Conservation (phyloP, 2,797 vertebrate species). For the Fistularia tabacaria region DNA sequence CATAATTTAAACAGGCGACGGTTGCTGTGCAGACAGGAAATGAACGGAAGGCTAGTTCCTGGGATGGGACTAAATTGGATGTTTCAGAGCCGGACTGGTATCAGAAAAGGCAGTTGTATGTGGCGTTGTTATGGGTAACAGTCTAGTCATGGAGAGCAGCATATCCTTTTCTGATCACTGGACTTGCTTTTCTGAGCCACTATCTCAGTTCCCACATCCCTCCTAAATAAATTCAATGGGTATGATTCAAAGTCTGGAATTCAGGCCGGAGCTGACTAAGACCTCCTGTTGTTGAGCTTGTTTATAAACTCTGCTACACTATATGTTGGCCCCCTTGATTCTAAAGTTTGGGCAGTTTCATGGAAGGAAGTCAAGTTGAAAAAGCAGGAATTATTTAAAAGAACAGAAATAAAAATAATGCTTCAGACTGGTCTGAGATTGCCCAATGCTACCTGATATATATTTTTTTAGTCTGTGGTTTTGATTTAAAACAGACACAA, state of each 20-base stretch:
- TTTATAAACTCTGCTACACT: constrained; percentile 60
- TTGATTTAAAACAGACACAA: constrained; percentile 75
- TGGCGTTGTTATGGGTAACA: constrained; percentile 86
- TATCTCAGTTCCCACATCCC: constrained; percentile 77
- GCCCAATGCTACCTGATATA: constrained; percentile 33
- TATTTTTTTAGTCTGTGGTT: constrained; percentile 45
- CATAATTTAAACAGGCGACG: constrained; percentile 99
- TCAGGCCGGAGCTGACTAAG: constrained; percentile 62
- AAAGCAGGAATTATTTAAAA: constrained; percentile 60
- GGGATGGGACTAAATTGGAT: constrained; percentile 93
- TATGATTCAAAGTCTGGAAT: constrained; percentile 71
- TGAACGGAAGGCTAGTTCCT: constrained; percentile 94
- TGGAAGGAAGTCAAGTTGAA: constrained; percentile 77
- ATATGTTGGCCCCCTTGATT: constrained; percentile 65
- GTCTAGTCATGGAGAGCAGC: constrained; percentile 92
- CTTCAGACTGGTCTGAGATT: constrained; percentile 45
- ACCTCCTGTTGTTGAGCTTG: constrained; percentile 71
- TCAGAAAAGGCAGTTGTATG: constrained; percentile 87
- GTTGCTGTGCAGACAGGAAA: constrained; percentile 96
- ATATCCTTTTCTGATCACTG: constrained; percentile 73
- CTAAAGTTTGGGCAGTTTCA: constrained; percentile 63
- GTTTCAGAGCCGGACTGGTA: constrained; percentile 89
- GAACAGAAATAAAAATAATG: constrained; percentile 57
- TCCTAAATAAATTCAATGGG: constrained; percentile 71
- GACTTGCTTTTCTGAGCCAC: constrained; percentile 60